Percentiles rank a stretch among this genome's conserved stretches.
These are phyloP conservation scores for Drosophila teissieri DNA, from an alignment of 1,140 invertebrate species.

Conservation along the genomic window DNA sequence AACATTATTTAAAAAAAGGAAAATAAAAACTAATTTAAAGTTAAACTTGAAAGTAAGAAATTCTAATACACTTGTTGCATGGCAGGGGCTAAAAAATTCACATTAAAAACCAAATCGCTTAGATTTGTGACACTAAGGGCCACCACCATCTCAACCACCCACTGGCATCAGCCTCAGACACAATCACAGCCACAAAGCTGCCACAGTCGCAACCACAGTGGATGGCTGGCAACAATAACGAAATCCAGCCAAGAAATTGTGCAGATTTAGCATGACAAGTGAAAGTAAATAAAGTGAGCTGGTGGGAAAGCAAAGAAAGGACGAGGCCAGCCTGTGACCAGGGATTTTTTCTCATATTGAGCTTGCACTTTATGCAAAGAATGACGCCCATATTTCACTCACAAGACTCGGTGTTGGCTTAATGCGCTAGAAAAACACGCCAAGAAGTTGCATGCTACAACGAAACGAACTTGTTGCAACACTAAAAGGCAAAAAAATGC, in stretches of 20 bases:
- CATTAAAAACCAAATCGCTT: constrained; percentile 78
- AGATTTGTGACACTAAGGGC: constrained; percentile 74
- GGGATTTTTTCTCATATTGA: constrained; percentile 28
- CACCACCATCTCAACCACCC: constrained; percentile 12
- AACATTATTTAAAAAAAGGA: too few species aligned
- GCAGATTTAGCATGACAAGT: constrained; percentile 66
- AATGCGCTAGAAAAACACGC: constrained; percentile 66
- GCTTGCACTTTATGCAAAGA: constrained; percentile 68
- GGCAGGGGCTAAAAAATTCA: constrained; percentile 34
- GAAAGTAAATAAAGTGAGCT: constrained; percentile 67
- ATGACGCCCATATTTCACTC: constrained; percentile 71
- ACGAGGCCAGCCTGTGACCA: constrained; percentile 14
- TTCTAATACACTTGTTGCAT: constrained; percentile 20
- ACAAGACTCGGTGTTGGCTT: constrained; percentile 60
- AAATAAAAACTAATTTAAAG: too few species aligned
- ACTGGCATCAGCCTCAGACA: constrained; percentile 5
- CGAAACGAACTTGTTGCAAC: constrained; percentile 59
- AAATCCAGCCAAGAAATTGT: constrained; percentile 59
- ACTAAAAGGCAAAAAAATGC: not conserved
- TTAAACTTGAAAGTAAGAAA: too few species aligned
- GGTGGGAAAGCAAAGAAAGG: not conserved
- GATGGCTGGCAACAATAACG: constrained; percentile 39
- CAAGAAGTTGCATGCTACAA: constrained; percentile 60
- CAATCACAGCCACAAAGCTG: constrained; percentile 12
- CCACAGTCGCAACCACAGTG: constrained; percentile 14